These are phyloP conservation scores for Corapipo altera DNA, from an alignment of 2,113 vertebrate genomes.

Conservation along the genomic window DNA sequence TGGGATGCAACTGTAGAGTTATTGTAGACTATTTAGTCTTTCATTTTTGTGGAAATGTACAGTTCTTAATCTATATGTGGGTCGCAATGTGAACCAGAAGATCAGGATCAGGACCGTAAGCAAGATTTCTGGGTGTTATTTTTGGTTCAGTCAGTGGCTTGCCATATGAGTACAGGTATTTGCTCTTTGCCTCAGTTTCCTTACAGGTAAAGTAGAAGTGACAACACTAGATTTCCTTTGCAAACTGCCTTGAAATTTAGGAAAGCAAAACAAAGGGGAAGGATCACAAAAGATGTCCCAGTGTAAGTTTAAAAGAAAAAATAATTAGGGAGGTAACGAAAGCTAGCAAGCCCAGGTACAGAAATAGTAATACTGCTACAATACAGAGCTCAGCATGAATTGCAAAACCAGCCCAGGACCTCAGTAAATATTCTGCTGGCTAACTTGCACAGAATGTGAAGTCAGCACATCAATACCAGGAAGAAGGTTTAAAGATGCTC, in stretches of 20 bases:
- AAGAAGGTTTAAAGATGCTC: background rate
- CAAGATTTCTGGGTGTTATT: background rate
- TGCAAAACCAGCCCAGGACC: background rate
- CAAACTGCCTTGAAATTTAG: background rate
- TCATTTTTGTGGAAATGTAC: background rate
- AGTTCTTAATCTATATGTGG: background rate
- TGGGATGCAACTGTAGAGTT: background rate
- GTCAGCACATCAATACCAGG: background rate
- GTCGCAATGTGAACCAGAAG: background rate
- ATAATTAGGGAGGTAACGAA: background rate
- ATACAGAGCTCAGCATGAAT: background rate
- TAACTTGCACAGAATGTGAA: background rate
- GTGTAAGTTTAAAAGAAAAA: background rate
- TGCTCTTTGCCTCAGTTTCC: background rate
- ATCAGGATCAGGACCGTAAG: background rate
- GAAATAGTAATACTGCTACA: background rate
- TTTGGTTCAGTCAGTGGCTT: background rate
- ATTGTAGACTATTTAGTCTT: background rate
- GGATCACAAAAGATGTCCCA: background rate
- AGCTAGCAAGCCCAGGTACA: background rate
- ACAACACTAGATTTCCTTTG: background rate
- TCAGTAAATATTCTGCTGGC: background rate
- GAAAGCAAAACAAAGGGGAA: background rate
- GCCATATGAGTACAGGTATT: background rate
- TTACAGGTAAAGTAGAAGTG: background rate